These are phyloP conservation scores for Cebidichthys violaceus DNA, from an alignment of 2,113 vertebrate species.

Conservation along the genomic window DNA sequence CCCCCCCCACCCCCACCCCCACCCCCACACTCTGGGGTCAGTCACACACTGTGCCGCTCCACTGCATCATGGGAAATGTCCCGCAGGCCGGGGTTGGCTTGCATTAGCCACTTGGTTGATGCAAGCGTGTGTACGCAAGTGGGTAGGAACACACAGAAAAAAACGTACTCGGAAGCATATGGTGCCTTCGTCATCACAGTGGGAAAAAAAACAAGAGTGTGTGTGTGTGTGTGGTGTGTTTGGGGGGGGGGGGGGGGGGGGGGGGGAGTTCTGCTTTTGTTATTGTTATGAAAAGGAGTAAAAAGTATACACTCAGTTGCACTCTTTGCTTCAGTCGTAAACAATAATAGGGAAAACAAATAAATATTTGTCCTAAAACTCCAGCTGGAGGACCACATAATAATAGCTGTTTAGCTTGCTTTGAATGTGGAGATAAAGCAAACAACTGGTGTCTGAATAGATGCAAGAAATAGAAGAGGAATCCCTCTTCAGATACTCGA, in stretches of 20 bases:
- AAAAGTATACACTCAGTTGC: slow-evolving; percentile 33
- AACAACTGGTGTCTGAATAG: slow-evolving; percentile 56
- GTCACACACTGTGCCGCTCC: slow-evolving; percentile 66
- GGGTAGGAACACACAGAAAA: slow-evolving; percentile 38
- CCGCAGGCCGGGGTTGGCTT: slow-evolving; percentile 48
- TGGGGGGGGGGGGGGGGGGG: no score
- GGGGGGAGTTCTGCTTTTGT: slow-evolving; percentile 41
- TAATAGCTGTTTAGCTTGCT: slow-evolving; percentile 22
- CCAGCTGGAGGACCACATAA: slow-evolving; percentile 26
- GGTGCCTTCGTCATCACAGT: slow-evolving; percentile 51
- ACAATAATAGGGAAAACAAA: slow-evolving; percentile 46
- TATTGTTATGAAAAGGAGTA: slow-evolving; percentile 26
- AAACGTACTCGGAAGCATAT: slow-evolving; percentile 10
- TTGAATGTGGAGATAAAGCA: slow-evolving; percentile 47
- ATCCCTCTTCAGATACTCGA: slow-evolving; percentile 27
- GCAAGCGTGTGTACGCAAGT: slow-evolving; percentile 54
- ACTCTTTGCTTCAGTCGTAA: slow-evolving; percentile 29
- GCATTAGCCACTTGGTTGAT: slow-evolving; percentile 65
- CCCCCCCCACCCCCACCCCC: slow-evolving; percentile 26
- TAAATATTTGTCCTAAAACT: slow-evolving; percentile 46
- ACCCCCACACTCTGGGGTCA: slow-evolving; percentile 60
- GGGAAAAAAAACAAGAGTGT: slow-evolving; percentile 10
- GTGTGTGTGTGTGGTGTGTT: no score
- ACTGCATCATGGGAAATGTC: slow-evolving; percentile 75
- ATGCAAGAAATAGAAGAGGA: slow-evolving; percentile 37